Conservation (phyloP, 1,140 invertebrate species). For the Drosophila serrata region DNA sequence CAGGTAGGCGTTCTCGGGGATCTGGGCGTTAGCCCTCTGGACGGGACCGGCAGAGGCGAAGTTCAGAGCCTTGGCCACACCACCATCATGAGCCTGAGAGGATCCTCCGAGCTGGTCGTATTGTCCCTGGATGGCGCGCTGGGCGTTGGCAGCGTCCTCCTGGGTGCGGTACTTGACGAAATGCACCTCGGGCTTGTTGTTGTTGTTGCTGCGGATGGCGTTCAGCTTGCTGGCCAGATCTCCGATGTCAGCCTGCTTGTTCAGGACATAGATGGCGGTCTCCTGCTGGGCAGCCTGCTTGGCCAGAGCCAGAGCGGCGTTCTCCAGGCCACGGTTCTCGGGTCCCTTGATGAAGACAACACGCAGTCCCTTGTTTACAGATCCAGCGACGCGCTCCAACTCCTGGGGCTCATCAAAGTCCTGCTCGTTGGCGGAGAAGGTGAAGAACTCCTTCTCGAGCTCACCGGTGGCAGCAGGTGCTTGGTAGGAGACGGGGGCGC, state of each 20-base stretch:
- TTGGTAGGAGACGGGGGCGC: constrained; percentile 35
- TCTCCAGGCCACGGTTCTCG: constrained; percentile 61
- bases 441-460: constrained; percentile 68
- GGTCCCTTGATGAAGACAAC: constrained; percentile 75
- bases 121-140: constrained; percentile 64
- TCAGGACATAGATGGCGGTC: too few species aligned
- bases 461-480: constrained; percentile 52
- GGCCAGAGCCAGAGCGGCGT: constrained; percentile 67
- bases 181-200: constrained; percentile 76
- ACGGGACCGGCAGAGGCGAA: constrained; percentile 70
- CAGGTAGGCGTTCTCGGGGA: constrained; percentile 70
- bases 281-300: constrained; percentile 56
- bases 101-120: constrained; percentile 63
- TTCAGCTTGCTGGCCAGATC: constrained; percentile 74
- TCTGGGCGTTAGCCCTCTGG: constrained; percentile 47
- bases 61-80: constrained; percentile 60
- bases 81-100: constrained; percentile 55
- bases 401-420: constrained; percentile 58
- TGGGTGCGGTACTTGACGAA: constrained; percentile 76
- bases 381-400: constrained; percentile 34
- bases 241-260: constrained; percentile 73
- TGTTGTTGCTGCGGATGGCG: constrained; percentile 63
- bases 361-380: constrained; percentile 61
- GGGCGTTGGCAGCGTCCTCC: constrained; percentile 68
- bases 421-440: constrained; percentile 52